A percentile compares a stretch with the other conserved stretches of the same genome.
phyloP scores from a whole-genome alignment of 2,797 vertebrate genomes.

The Esox masquinongy region DNA sequence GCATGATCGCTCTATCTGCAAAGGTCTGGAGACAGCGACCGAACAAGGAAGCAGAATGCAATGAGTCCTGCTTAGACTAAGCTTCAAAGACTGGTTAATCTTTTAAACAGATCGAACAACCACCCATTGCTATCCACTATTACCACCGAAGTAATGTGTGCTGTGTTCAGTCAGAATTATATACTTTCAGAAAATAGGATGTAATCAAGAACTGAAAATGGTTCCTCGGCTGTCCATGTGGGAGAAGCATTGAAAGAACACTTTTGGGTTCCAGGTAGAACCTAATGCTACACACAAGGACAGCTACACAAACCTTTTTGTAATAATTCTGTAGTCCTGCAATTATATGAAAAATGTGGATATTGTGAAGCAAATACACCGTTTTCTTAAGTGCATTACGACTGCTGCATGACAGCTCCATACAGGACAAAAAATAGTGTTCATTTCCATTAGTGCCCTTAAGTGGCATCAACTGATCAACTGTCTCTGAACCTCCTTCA shows the following conservation, averaged over 20 bases:
- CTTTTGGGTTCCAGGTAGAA: too few relatives aligned
- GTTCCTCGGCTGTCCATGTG: too few relatives aligned
- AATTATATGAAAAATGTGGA: too few relatives aligned
- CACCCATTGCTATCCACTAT: not conserved
- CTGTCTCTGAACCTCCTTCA: not conserved
- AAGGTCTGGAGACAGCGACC: not conserved
- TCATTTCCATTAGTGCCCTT: not conserved
- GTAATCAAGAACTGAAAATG: too few relatives aligned
- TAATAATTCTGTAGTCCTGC: too few relatives aligned
- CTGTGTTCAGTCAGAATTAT: not conserved
- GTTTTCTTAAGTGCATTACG: not conserved
- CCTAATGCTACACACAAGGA: too few relatives aligned
- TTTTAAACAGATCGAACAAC: constrained; percentile 55
- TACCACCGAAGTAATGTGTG: constrained; percentile 16
- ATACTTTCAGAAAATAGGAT: not conserved
- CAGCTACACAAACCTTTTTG: not conserved
- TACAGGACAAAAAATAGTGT: not conserved
- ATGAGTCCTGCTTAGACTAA: constrained; percentile 58
- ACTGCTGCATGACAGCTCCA: not conserved
- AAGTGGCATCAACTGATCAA: not conserved
- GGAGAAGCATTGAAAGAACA: too few relatives aligned
- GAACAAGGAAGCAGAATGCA: constrained; percentile 31
- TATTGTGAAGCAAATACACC: too few relatives aligned
- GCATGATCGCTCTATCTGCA: constrained; percentile 16
- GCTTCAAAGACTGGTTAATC: constrained; percentile 65